Evolutionary conservation across 2,113 vertebrate genomes (phyloP), one percentile per base, ranked within the genome.

Genomic region (Calcarius ornatus): DNA sequence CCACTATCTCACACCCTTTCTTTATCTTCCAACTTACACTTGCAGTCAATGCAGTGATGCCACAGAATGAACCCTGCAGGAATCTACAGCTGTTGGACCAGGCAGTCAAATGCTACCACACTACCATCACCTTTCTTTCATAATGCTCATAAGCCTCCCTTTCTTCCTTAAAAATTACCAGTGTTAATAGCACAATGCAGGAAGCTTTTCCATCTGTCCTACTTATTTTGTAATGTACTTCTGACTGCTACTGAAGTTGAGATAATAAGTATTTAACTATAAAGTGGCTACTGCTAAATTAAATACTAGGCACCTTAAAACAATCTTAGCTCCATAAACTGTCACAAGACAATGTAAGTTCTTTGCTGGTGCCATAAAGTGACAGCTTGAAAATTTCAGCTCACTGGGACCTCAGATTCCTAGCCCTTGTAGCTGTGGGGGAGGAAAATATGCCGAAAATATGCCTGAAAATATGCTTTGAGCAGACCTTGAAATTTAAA

Each of bases 71-170:
- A 54, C 14, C 48, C n/a, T 3, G 2, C 12, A 78, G 51, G 25
- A 84, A 80, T 37, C 24, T 23, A 53, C 11, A 82, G 38, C 27
- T 56, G 13, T 19, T 37, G 25, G 42, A 71, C 17, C 15, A 16
- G 4, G 8, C 28, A 86, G n/a, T 15, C 63, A 75, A 56, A 61
- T 3, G 16, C 48, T 50, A 77, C 40, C 28, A 48, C 8, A 17
- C 10, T 15, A 37, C 0, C 2, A 63, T 11, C 7, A 8, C 21
- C 12, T 45, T 61, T 68, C 43, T 16, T n/a, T 47, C 5, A 0
- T 30, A 71, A 81, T 0, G 0, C 20, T 86, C 15, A 0, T 14
- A 75, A 92, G 16, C n/a, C 27, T 54, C 23, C 33, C 24, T 73
- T 66, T 72, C 61, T 50, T 48, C 7, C 37, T 84, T 84, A 75